These are phyloP conservation scores for Lithophane leautieri DNA, from an alignment of 2,888 invertebrate genomes.

Conservation along the genomic window DNA sequence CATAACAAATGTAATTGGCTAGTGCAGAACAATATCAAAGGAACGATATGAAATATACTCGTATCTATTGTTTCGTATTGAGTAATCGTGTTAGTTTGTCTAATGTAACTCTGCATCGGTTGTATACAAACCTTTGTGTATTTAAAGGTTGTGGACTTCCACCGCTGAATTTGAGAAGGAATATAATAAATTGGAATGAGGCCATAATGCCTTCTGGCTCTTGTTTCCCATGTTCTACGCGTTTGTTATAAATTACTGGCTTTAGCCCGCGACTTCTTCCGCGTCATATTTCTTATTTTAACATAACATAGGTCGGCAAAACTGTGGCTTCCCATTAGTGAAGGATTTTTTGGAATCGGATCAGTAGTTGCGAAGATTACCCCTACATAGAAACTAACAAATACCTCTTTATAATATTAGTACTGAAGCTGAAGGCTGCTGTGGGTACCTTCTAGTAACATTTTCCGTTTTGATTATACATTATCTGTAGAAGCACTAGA, in stretches of 20 bases:
- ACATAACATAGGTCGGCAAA: no score
- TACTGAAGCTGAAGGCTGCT: neutral
- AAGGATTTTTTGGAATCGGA: no score
- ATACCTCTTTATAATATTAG: no score
- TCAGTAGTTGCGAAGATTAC: no score
- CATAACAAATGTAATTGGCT: constrained; percentile 20
- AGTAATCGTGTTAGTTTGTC: constrained; percentile 34
- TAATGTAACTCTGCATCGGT: constrained; percentile 36
- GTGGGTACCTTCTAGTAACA: no score
- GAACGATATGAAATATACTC: constrained; percentile 23
- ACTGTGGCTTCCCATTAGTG: no score
- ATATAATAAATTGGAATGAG: neutral
- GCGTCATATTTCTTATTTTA: no score
- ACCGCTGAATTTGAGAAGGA: neutral
- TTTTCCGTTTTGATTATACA: no score
- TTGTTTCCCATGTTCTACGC: neutral
- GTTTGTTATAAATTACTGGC: neutral
- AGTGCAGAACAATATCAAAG: constrained; percentile 48
- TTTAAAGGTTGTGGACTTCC: neutral
- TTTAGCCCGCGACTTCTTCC: no score
- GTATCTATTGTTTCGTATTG: constrained; percentile 54
- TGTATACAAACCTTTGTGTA: neutral
- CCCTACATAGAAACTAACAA: no score
- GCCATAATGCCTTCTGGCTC: neutral
- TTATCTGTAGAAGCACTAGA: no score